Percentiles rank a stretch among this genome's conserved stretches.
Evolutionary conservation across 2,797 vertebrate genomes (phyloP).

Genomic region (Tapirus indicus): DNA sequence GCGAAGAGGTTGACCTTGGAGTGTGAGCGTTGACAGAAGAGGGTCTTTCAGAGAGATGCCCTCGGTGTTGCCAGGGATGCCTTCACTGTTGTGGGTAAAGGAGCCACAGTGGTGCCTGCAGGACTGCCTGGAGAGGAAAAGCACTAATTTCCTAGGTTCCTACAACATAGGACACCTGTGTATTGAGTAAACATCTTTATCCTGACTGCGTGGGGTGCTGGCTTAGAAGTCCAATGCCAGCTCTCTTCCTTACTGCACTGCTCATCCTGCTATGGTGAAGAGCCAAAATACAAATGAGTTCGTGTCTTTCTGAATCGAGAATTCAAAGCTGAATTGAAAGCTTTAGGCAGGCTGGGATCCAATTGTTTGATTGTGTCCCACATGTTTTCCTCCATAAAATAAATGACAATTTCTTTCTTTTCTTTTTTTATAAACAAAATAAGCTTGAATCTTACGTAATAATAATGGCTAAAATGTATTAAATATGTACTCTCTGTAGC

Average conservation of each 20-base stretch:
- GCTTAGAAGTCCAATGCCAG: background rate
- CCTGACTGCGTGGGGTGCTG: background rate
- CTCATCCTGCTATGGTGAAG: background rate
- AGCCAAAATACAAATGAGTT: background rate
- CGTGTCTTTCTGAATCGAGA: background rate
- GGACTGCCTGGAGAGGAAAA: background rate
- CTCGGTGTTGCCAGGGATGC: background rate
- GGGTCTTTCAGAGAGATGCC: background rate
- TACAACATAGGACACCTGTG: background rate
- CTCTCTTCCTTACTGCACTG: background rate
- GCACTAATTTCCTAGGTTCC: background rate
- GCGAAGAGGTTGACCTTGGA: background rate
- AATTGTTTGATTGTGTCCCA: background rate
- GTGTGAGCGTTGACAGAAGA: background rate
- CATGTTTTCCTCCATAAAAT: conserved; percentile 1
- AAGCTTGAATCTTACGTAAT: background rate
- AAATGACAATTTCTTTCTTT: background rate
- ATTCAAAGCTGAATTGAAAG: background rate
- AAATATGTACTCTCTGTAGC: background rate
- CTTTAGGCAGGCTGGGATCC: background rate
- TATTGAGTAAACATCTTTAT: background rate
- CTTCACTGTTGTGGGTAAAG: background rate
- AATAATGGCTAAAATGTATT: background rate
- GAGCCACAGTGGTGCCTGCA: background rate
- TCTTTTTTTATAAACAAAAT: background rate